Conservation (phyloP, 2,797 vertebrate genomes). For the Oceanodroma leucorhoa region DNA sequence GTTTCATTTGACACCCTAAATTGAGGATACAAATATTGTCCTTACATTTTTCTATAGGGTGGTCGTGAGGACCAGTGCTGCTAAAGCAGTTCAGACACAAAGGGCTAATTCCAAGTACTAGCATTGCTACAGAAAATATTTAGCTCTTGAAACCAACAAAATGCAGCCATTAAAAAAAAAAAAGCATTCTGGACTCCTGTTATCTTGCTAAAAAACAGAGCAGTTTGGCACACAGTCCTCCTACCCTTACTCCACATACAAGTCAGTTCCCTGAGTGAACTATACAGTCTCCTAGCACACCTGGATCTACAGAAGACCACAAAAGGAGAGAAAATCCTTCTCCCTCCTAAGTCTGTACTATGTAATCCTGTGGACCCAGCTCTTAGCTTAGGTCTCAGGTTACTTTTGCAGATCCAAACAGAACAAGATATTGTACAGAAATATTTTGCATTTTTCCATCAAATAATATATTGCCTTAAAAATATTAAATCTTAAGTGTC, state of each 20-base stretch:
- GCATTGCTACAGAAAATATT: background rate
- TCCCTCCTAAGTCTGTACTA: background rate
- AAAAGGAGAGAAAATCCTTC: background rate
- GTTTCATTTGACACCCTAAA: background rate
- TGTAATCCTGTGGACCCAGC: background rate
- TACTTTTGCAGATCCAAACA: background rate
- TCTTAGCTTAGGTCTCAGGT: background rate
- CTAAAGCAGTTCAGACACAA: background rate
- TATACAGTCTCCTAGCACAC: background rate
- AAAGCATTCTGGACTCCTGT: background rate
- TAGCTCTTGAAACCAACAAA: background rate
- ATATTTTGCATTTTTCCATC: background rate
- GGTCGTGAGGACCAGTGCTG: accelerated
- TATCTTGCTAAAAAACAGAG: background rate
- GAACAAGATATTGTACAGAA: background rate
- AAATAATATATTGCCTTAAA: background rate
- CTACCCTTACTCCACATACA: background rate
- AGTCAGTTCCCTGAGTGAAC: background rate
- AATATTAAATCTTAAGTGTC: background rate
- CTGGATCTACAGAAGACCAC: background rate
- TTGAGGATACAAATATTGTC: background rate
- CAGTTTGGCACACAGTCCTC: background rate
- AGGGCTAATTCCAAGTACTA: background rate
- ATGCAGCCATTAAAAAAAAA: background rate
- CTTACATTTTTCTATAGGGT: background rate